Percentiles rank a stretch among this genome's conserved stretches.
phyloP scores from a whole-genome alignment of 2,113 vertebrate species.

The Ophthalmolycus amberensis region DNA sequence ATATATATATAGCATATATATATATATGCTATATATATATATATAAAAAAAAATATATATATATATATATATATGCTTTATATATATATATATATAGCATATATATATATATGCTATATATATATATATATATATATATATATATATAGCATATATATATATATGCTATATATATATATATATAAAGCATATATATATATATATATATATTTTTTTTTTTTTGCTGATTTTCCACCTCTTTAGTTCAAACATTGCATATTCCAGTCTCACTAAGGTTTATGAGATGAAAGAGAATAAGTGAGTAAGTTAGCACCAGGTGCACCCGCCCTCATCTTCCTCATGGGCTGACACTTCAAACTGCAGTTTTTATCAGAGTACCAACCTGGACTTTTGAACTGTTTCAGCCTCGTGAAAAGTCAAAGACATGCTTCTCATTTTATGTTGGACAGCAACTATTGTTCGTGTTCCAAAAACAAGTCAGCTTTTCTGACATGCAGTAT shows the following conservation, averaged over 20 bases:
- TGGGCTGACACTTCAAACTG: slow-evolving; percentile 74
- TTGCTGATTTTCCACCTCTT: slow-evolving; percentile 8
- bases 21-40: too few species aligned
- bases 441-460: neutral
- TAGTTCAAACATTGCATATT: slow-evolving; percentile 35
- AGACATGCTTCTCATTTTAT: neutral
- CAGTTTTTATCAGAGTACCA: slow-evolving; percentile 66
- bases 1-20: too few species aligned
- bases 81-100: too few species aligned
- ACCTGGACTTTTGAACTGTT: slow-evolving; percentile 52
- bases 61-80: too few species aligned
- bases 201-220: too few species aligned
- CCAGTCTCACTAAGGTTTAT: slow-evolving; percentile 19
- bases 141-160: too few species aligned
- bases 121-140: too few species aligned
- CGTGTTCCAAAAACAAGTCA: slow-evolving; percentile 11
- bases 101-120: too few species aligned
- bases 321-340: slow-evolving; percentile 62
- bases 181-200: too few species aligned
- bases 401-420: slow-evolving; percentile 26
- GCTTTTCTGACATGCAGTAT: neutral
- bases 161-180: too few species aligned
- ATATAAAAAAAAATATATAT: too few species aligned
- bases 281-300: slow-evolving; percentile 76
- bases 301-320: slow-evolving; percentile 51